phyloP scores from a whole-genome alignment of 2,888 invertebrate species.

The Mellilla xanthometata region DNA sequence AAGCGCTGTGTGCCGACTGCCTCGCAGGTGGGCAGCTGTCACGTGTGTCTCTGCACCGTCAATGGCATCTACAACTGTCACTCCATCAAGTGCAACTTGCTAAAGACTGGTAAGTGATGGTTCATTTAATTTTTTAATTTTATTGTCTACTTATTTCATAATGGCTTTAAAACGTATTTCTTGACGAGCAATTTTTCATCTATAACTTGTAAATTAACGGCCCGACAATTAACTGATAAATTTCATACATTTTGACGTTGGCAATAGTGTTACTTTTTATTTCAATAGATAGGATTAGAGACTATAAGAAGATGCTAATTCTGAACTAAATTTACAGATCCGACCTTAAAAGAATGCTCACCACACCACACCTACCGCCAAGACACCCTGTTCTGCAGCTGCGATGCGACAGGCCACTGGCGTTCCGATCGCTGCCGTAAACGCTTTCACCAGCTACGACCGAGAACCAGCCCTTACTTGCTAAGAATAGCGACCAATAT shows the following conservation, averaged over 20 bases:
- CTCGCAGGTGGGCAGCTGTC: conserved; percentile 43
- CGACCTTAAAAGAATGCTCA: conserved; percentile 35
- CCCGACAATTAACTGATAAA: too few species aligned
- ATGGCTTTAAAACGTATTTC: too few species aligned
- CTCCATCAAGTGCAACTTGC: conserved; percentile 27
- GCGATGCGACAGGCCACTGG: conserved; percentile 47
- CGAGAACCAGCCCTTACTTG: conserved; percentile 17
- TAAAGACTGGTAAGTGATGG: conserved; percentile 6
- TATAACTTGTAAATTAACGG: too few species aligned
- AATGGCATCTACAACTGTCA: conserved; percentile 52
- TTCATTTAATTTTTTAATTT: not conserved
- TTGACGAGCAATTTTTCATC: too few species aligned
- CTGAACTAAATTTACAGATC: not conserved
- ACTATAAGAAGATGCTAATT: too few species aligned
- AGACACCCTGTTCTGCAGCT: conserved; percentile 44
- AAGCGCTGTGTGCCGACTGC: conserved; percentile 48
- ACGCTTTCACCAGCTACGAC: conserved; percentile 35
- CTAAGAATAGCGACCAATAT: conserved; percentile 35
- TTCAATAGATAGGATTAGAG: too few species aligned
- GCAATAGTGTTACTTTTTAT: too few species aligned
- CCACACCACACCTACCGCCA: conserved; percentile 39
- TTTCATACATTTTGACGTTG: too few species aligned
- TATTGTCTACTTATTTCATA: too few species aligned
- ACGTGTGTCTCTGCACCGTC: conserved; percentile 46
- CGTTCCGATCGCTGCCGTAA: conserved; percentile 42